Evolutionary conservation across 2,797 vertebrate genomes (phyloP), one percentile per base, ranked within the genome.

Genomic region (Peromyscus eremicus): DNA sequence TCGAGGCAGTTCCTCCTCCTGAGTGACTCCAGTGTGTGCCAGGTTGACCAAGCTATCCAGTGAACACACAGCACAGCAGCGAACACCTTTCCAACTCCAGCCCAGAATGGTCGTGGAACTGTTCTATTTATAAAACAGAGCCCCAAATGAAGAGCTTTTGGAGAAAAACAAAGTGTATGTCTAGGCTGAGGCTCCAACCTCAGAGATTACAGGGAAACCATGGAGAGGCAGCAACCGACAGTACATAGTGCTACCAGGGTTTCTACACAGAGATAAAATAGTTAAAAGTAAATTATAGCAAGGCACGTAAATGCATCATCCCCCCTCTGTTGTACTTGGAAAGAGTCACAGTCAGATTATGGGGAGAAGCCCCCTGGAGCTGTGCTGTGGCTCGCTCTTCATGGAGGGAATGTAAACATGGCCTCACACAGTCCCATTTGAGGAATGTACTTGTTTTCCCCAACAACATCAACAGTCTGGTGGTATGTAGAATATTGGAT

Each of bases 401-500:
- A 91, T 46, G 62, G 83, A 91, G 92, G 79, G 87, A 98, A 82
- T 85, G 89, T 81, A 94, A 96, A 96, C 57, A 29, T 14, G 66
- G 57, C 95, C 95, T 88, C 89, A 90, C 88, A 73, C 17, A 87
- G 93, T 73, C 25, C 87, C 71, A 91, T 2, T 80, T 52, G 37
- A 86, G 96, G 96, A 97, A 98, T 92, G 87, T 89, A 70, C 46
- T 97, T 94, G 84, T 92, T 97, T 95, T 2, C 14, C 19, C 5
- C n/a, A 34, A 95, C 90, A 89, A 77, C 92, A 89, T 95, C 88
- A 96, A 90, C 87, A 95, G 92, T 87, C 92, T 96, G 95, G 95
- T 94, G 94, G 97, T 95, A 96, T 96, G 98, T 66, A 70, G 95
- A 87, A 83, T 91, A 37, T 92, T 98, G 97, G 91, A 75, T 92